Evolutionary conservation across 2,113 vertebrate species (phyloP), one percentile per base, ranked within the genome.

Genomic region (Caretta caretta): DNA sequence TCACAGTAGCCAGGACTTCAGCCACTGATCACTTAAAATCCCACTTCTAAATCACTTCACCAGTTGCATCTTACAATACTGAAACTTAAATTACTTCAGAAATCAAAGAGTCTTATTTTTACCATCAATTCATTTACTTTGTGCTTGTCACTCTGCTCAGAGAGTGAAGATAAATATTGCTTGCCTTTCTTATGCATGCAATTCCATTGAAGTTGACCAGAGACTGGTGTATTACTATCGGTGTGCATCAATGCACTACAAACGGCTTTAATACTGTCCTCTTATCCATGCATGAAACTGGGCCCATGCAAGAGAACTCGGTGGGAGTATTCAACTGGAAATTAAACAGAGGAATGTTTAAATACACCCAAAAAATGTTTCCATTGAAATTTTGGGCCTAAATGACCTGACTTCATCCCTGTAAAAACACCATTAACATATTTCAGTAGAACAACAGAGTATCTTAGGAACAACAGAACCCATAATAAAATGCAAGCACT

Each of bases 1-100:
- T 91, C 83, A 84, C 82, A 87, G 59, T 27, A 35, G 27, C 49
- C 87, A 82, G 8, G 85, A 91, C 81, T 76, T 80, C 62, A 85
- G 24, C 88, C 38, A 90, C 57, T 78, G 27, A 8, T n/a, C 38
- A n/a, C 56, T 83, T 48, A 25, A 87, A 90, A 86, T 1, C 7
- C 38, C 5, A 4, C 22, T 81, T 94, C 84, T 16, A 87, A 81
- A 90, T 80, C 3, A 29, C 8, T 69, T 53, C 62, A 84, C 53
- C 80, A 80, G 51, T 16, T 75, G 84, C 50, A 78, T 27, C 49
- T 87, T 93, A 85, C 78, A 75, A 84, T 12, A 90, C 0, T 38
- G 31, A 80, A 80, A 78, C 8, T 14, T 48, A 90, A 83, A 50
- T 49, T 8, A 90, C 42, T 10, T 1, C 59, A 79, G 76, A 91